These are phyloP conservation scores for Coptodon bakossiorum DNA, from an alignment of 2,113 vertebrate species.

Conservation along the genomic window DNA sequence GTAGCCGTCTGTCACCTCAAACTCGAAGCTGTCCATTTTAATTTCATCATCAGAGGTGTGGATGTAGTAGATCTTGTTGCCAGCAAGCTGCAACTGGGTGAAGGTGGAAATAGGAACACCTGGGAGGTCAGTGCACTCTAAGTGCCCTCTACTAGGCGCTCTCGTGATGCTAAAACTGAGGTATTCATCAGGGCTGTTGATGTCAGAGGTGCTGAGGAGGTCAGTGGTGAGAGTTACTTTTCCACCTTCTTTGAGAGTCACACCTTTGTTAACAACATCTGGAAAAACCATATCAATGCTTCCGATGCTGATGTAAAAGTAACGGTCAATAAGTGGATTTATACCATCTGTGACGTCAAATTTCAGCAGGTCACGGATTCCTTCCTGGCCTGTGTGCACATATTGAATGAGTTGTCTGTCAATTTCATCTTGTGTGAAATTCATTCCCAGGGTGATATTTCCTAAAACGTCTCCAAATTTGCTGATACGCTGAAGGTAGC, in stretches of 20 bases:
- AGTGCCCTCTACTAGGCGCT: conserved; percentile 85
- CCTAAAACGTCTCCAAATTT: conserved; percentile 69
- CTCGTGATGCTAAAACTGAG: conserved; percentile 91
- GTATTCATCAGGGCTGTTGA: conserved; percentile 94
- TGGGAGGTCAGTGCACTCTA: conserved; percentile 84
- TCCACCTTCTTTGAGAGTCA: conserved; percentile 92
- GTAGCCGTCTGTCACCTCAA: conserved; percentile 92
- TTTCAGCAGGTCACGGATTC: conserved; percentile 88
- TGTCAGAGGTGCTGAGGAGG: conserved; percentile 90
- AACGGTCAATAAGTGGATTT: conserved; percentile 91
- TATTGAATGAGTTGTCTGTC: conserved; percentile 85
- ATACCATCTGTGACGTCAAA: conserved; percentile 93
- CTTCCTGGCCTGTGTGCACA: conserved; percentile 83
- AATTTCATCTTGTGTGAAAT: conserved; percentile 90
- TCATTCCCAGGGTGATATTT: conserved; percentile 89
- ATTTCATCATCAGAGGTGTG: conserved; percentile 93
- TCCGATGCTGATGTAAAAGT: conserved; percentile 89
- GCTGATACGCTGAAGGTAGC: conserved; percentile 75
- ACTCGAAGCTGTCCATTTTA: conserved; percentile 98
- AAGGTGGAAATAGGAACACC: conserved; percentile 86
- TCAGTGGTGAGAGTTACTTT: conserved; percentile 92
- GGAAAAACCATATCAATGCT: conserved; percentile 90
- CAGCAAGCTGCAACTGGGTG: conserved; percentile 91
- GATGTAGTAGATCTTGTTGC: conserved; percentile 94
- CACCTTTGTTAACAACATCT: conserved; percentile 92